phyloP scores from a whole-genome alignment of 2,888 invertebrate species.

The Himalopsyche japonica region DNA sequence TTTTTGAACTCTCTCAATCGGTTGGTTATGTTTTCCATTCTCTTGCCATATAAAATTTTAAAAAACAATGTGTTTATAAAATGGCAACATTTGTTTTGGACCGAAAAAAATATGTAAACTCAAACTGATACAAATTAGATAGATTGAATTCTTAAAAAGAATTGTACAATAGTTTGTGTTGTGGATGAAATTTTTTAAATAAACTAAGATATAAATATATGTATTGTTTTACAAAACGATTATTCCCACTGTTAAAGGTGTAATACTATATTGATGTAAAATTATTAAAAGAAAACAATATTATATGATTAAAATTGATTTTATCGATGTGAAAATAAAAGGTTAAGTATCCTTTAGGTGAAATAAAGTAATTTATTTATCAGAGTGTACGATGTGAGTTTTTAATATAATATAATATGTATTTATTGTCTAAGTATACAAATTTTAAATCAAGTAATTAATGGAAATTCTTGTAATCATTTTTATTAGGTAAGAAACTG shows the following conservation, averaged over 20 bases:
- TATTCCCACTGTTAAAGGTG: neutral
- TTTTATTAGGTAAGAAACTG: neutral
- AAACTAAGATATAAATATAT: neutral
- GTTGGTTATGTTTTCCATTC: neutral
- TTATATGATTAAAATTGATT: neutral
- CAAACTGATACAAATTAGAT: neutral
- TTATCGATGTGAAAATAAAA: neutral
- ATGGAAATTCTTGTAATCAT: neutral
- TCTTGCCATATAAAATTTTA: neutral
- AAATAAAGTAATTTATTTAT: neutral
- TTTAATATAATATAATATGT: constrained; percentile 2
- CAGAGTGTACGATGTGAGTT: neutral
- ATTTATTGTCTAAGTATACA: neutral
- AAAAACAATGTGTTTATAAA: neutral
- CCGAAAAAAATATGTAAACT: neutral
- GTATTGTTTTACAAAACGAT: neutral
- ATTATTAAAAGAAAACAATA: neutral
- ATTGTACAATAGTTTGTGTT: neutral
- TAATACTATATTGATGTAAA: neutral
- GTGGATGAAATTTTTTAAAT: neutral
- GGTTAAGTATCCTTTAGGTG: neutral
- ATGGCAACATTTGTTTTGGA: neutral
- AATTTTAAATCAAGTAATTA: neutral
- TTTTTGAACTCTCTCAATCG: neutral
- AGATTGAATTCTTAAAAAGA: neutral